Evolutionary conservation across 2,888 invertebrate species (phyloP).

Genomic region (Pelosia muscerda): DNA sequence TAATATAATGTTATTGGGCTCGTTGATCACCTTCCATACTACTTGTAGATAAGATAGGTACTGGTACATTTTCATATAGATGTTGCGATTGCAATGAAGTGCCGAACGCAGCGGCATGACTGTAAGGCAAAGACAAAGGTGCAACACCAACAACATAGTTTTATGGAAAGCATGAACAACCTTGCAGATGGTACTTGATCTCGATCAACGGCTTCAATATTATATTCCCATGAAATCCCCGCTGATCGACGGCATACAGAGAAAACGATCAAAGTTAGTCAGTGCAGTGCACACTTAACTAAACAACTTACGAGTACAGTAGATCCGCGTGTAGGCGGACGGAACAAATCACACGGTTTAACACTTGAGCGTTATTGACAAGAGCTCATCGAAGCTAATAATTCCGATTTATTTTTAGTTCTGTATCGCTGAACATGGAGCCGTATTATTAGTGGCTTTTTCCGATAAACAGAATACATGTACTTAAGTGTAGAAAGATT

Average conservation of each 20-base stretch:
- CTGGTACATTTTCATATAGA: background rate
- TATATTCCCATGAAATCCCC: background rate
- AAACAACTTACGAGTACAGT: background rate
- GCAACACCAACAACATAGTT: too few species aligned
- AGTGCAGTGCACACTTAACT: background rate
- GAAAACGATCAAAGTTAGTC: background rate
- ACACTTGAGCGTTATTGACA: background rate
- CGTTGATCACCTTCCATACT: background rate
- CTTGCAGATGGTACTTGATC: background rate
- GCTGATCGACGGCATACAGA: background rate
- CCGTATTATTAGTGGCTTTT: background rate
- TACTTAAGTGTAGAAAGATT: background rate
- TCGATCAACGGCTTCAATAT: background rate
- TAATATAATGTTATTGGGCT: slow-evolving; percentile 12
- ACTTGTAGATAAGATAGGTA: slow-evolving; percentile 14
- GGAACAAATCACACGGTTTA: too few species aligned
- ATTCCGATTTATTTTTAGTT: slow-evolving; percentile 10
- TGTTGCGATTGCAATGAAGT: slow-evolving; percentile 5
- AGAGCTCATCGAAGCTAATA: slow-evolving; percentile 9
- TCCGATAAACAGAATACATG: background rate
- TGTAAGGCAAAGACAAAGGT: background rate
- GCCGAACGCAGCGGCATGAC: background rate
- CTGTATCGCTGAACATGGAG: background rate
- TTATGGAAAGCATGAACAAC: too few species aligned
- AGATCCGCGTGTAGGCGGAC: background rate